Evolutionary conservation across 1,140 invertebrate genomes (phyloP).

Genomic region (Drosophila sproati): DNA sequence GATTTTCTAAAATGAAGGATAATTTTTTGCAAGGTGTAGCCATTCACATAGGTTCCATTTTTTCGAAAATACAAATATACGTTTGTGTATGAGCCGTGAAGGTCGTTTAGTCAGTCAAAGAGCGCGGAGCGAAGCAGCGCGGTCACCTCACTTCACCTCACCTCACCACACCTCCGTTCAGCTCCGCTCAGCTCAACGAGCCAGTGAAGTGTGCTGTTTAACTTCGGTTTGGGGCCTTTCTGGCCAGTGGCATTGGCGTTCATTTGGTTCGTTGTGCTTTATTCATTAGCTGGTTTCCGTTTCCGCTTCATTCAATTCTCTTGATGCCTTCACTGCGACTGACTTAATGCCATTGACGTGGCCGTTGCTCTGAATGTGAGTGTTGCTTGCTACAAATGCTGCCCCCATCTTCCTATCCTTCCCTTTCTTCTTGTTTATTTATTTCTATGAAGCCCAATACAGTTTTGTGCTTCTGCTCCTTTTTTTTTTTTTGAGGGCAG

Average conservation of each 20-base stretch:
- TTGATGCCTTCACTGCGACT: conserved; percentile 64
- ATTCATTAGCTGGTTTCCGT: conserved; percentile 83
- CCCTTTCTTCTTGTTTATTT: conserved; percentile 42
- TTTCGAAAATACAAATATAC: conserved; percentile 55
- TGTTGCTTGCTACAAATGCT: conserved; percentile 8
- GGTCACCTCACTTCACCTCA: conserved; percentile 8
- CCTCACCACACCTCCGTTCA: neutral
- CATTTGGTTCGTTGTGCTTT: conserved; percentile 80
- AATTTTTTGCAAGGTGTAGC: neutral
- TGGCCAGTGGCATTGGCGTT: conserved; percentile 29
- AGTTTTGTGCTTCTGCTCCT: conserved; percentile 36
- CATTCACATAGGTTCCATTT: neutral
- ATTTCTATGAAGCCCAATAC: conserved; percentile 50
- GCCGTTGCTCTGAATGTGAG: conserved; percentile 45
- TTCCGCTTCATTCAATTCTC: conserved; percentile 80
- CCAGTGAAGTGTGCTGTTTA: conserved; percentile 59
- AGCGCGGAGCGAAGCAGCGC: conserved; percentile 21
- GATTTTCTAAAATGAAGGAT: neutral
- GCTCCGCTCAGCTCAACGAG: conserved; percentile 21
- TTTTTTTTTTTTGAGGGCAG: neutral
- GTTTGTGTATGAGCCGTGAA: conserved; percentile 53
- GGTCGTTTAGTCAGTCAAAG: conserved; percentile 51
- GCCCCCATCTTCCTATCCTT: conserved; percentile 15
- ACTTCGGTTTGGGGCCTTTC: conserved; percentile 18
- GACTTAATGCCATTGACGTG: conserved; percentile 75